Conservation (phyloP, 1,140 invertebrate genomes). For the Ooceraea biroi region DNA sequence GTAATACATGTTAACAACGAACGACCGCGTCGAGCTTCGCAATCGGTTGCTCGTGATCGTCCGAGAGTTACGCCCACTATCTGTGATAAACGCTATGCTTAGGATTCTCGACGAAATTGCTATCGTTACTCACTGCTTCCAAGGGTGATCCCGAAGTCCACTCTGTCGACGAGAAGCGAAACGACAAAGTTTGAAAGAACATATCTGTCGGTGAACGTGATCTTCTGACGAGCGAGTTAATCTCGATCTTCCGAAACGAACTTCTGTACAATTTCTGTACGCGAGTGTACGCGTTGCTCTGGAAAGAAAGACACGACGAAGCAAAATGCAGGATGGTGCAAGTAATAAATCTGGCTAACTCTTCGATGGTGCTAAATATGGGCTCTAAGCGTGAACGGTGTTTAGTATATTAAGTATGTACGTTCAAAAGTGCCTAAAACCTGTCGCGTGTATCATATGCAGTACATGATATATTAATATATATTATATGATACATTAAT, state of each 20-base stretch:
- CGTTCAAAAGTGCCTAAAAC: conserved; percentile 74
- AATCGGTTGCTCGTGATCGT: conserved; percentile 57
- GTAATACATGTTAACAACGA: neutral
- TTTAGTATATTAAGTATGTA: conserved; percentile 58
- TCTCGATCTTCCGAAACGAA: conserved; percentile 54
- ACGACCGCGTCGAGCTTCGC: neutral
- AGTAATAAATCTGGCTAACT: conserved; percentile 46
- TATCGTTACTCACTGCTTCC: conserved; percentile 54
- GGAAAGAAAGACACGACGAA: conserved; percentile 35
- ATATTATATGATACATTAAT: conserved; percentile 59
- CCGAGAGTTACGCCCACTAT: conserved; percentile 61
- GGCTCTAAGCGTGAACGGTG: conserved; percentile 54
- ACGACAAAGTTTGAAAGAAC: neutral
- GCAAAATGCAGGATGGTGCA: conserved; percentile 50
- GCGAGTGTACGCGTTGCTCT: conserved; percentile 28
- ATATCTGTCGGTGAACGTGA: neutral
- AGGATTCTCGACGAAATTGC: conserved; percentile 45
- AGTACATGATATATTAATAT: conserved; percentile 71
- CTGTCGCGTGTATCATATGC: conserved; percentile 71
- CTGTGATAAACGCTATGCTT: conserved; percentile 73
- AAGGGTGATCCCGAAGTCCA: neutral
- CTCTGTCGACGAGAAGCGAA: neutral
- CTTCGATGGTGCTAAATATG: conserved; percentile 66
- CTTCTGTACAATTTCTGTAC: conserved; percentile 30
- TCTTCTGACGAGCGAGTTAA: conserved; percentile 6